Base-by-base conservation (phyloP, 2,888 invertebrate genomes). In the Allolobophora icterica region DNA sequence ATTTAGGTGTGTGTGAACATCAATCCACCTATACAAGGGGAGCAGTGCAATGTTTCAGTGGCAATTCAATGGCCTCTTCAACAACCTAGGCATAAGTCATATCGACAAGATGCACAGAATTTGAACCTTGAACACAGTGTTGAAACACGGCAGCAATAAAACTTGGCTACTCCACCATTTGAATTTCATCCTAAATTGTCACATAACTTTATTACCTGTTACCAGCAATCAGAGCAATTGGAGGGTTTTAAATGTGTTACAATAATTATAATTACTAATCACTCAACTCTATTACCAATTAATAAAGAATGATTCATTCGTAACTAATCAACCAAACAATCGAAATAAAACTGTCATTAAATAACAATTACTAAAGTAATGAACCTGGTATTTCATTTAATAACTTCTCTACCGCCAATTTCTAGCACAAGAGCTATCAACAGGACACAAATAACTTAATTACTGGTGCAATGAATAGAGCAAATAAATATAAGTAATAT, bases 401-500 rank as follows among this genome's bases (percentile, higher is more conserved):
- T n/a, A n/a, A 71, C 71, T n/a, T 71, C n/a, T n/a, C 6, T 71
- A 71, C 11, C 1, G n/a, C 2, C 71, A 71, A n/a, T 71, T 71
- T 71, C 71, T 71, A 71, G 71, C 71, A 71, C 30, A 71, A 30
- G 30, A 71, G n/a, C 30, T 71, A 71, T n/a, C 71, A 17, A 71
- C n/a, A 71, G n/a, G 71, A 71, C n/a, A 13, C 71, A n/a, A 71
- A 71, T 71, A 71, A 71, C 71, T 71, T 52, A 71, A 71, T n/a
- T 71, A n/a, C 71, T 71, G 71, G 71, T 71, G 71, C 71, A 71
- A 71, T 71, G 52, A 52, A 52, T 52, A 52, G 52, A 52, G 24
- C 52, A 52, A 52, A 71, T 71, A 71, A 71, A 71, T 71, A 71
- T 71, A 71, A n/a, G 71, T 71, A 71, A 71, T 71, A 71, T 71